These are phyloP conservation scores for Ctenopoma kingsleyae DNA, from an alignment of 2,797 vertebrate genomes.

Conservation along the genomic window DNA sequence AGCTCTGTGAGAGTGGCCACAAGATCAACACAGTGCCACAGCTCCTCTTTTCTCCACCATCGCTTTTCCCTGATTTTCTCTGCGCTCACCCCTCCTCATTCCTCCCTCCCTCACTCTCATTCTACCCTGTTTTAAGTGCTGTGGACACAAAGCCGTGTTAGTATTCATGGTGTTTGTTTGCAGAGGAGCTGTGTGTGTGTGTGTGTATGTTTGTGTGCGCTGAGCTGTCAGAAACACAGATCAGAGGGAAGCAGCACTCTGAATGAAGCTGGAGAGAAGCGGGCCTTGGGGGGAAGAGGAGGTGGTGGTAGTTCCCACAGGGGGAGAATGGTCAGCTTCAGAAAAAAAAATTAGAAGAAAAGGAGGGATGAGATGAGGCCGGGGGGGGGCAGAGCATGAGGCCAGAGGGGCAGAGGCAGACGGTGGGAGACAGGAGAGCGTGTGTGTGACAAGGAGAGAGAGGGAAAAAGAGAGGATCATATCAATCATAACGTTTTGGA, in stretches of 20 bases:
- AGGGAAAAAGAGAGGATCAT: slow-evolving; percentile 78
- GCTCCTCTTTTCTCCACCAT: slow-evolving; percentile 71
- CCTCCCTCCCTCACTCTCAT: slow-evolving; percentile 20
- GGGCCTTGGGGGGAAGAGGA: slow-evolving; percentile 56
- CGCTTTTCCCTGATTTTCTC: slow-evolving; percentile 72
- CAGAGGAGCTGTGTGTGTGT: slow-evolving; percentile 86
- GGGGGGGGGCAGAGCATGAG: slow-evolving; percentile 70
- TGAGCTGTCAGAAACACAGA: slow-evolving; percentile 85
- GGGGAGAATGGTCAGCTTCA: slow-evolving; percentile 84
- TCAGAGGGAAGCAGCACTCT: slow-evolving; percentile 84
- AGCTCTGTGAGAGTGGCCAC: slow-evolving; percentile 77
- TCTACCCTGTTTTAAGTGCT: slow-evolving; percentile 78
- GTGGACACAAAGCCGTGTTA: slow-evolving; percentile 84
- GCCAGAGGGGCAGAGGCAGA: slow-evolving; percentile 70
- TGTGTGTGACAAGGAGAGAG: slow-evolving; percentile 58
- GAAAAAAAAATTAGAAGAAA: slow-evolving; percentile 77
- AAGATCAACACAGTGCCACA: slow-evolving; percentile 81
- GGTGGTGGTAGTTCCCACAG: slow-evolving; percentile 84
- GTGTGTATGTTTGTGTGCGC: slow-evolving; percentile 67
- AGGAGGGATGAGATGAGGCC: slow-evolving; percentile 63
- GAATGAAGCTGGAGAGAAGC: slow-evolving; percentile 88
- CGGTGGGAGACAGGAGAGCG: slow-evolving; percentile 71
- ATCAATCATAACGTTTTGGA: slow-evolving; percentile 85
- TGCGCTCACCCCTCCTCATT: not conserved
- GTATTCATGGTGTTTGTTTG: slow-evolving; percentile 93